These are phyloP conservation scores for Dryobota labecula DNA, from an alignment of 2,888 invertebrate species.

Conservation along the genomic window DNA sequence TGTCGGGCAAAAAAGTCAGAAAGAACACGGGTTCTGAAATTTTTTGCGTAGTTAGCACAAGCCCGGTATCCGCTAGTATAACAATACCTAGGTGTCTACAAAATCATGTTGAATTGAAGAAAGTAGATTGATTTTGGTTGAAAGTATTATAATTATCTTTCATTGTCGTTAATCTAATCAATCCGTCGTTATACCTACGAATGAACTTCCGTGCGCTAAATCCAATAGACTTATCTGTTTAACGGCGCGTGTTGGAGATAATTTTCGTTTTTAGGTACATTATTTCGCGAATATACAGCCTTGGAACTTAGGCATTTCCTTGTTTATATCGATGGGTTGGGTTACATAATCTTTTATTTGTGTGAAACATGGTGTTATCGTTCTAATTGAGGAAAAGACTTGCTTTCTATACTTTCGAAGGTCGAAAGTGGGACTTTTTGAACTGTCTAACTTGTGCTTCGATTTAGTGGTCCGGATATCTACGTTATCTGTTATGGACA, in stretches of 20 bases:
- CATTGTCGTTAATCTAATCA: conserved; percentile 78
- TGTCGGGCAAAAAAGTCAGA: too few species aligned
- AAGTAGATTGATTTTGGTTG: conserved; percentile 39
- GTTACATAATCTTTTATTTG: conserved; percentile 49
- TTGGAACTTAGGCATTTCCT: conserved; percentile 60
- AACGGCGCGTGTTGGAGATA: conserved; percentile 42
- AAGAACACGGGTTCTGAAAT: too few species aligned
- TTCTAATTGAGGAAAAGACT: conserved; percentile 22
- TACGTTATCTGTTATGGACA: background rate
- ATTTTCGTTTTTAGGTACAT: conserved; percentile 42
- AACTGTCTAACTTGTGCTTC: background rate
- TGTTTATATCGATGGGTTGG: conserved; percentile 57
- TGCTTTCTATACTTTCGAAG: conserved; percentile 41
- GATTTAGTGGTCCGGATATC: background rate
- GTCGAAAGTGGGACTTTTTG: background rate
- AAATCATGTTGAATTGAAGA: conserved; percentile 4
- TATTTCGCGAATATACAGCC: conserved; percentile 54
- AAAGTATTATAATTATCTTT: conserved; percentile 52
- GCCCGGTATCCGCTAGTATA: too few species aligned
- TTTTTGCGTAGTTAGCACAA: too few species aligned
- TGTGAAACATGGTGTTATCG: conserved; percentile 46
- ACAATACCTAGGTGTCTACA: too few species aligned
- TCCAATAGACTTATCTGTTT: conserved; percentile 38
- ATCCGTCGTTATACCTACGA: conserved; percentile 67
- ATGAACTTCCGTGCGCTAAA: conserved; percentile 49